phyloP scores from a whole-genome alignment of 2,797 vertebrate genomes.

The Acrossocheilus wenchowensis region DNA sequence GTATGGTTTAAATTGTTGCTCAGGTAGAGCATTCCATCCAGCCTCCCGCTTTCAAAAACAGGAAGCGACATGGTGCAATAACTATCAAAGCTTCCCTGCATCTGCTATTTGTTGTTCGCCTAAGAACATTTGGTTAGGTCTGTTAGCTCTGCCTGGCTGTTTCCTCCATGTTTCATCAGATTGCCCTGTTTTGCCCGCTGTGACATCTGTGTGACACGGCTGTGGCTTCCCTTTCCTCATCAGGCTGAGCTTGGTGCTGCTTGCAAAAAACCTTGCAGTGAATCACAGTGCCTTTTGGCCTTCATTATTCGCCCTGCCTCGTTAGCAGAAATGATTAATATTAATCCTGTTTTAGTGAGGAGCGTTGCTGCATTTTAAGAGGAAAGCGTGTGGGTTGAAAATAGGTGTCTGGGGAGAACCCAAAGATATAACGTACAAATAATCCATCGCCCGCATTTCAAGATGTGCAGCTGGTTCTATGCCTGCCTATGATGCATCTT shows the following conservation, averaged over 20 bases:
- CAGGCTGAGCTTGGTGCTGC: constrained; percentile 37
- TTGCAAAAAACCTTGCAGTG: constrained; percentile 40
- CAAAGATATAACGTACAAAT: constrained; percentile 37
- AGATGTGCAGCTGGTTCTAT: constrained; percentile 23
- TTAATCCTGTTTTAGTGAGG: constrained; percentile 72
- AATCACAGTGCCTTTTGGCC: constrained; percentile 56
- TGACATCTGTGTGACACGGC: constrained; percentile 37
- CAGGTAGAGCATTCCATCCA: background rate
- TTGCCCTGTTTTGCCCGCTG: constrained; percentile 19
- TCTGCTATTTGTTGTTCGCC: constrained; percentile 26
- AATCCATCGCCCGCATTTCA: constrained; percentile 38
- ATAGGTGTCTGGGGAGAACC: constrained; percentile 43
- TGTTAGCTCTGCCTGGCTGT: constrained; percentile 15
- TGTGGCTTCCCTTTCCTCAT: constrained; percentile 33
- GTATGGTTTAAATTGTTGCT: background rate
- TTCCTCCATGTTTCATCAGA: constrained; percentile 36
- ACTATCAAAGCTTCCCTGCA: constrained; percentile 13
- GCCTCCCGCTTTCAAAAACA: background rate
- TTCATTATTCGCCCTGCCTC: constrained; percentile 62
- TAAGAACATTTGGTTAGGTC: constrained; percentile 21
- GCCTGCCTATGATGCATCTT: constrained; percentile 12
- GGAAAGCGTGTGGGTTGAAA: constrained; percentile 42
- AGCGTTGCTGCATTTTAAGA: constrained; percentile 63
- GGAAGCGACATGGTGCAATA: constrained; percentile 20
- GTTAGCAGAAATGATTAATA: constrained; percentile 71